A percentile compares a stretch with the other conserved stretches of the same genome.
phyloP scores from a whole-genome alignment of 2,888 invertebrate genomes.

The Ypsolopha sequella region DNA sequence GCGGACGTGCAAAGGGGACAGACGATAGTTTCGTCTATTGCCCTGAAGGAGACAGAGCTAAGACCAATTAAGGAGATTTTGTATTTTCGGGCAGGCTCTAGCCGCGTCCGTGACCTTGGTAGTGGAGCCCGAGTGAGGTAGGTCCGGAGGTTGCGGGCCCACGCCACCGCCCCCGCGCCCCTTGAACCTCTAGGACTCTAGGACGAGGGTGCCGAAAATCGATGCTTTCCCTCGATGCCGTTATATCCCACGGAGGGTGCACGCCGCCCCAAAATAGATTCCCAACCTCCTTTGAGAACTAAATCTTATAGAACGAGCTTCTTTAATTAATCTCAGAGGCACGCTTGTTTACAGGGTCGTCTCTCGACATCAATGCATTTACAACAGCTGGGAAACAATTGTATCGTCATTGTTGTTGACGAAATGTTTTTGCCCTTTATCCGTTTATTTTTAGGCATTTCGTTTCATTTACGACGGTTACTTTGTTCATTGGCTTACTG shows the following conservation, averaged over 20 bases:
- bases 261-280: conserved; percentile 23
- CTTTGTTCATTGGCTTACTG: too few relatives aligned
- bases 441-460: too few relatives aligned
- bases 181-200: conserved; percentile 11
- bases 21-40: conserved; percentile 11
- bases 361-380: too few relatives aligned
- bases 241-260: conserved; percentile 45
- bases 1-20: conserved; percentile 33
- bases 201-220: conserved; percentile 65
- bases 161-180: conserved; percentile 49
- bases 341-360: not conserved
- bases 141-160: conserved; percentile 53
- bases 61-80: conserved; percentile 41
- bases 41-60: conserved; percentile 28
- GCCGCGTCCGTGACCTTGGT: conserved; percentile 47
- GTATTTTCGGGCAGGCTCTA: conserved; percentile 52
- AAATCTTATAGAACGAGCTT: not conserved
- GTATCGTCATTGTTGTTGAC: too few relatives aligned
- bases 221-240: conserved; percentile 57
- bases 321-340: not conserved
- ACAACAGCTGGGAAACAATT: too few relatives aligned
- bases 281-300: conserved; percentile 1
- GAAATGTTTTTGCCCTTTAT: too few relatives aligned
- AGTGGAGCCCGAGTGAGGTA: conserved; percentile 53
- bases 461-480: too few relatives aligned